These are phyloP conservation scores for Drosophila sturtevanti DNA, from an alignment of 1,140 invertebrate species.

Conservation along the genomic window DNA sequence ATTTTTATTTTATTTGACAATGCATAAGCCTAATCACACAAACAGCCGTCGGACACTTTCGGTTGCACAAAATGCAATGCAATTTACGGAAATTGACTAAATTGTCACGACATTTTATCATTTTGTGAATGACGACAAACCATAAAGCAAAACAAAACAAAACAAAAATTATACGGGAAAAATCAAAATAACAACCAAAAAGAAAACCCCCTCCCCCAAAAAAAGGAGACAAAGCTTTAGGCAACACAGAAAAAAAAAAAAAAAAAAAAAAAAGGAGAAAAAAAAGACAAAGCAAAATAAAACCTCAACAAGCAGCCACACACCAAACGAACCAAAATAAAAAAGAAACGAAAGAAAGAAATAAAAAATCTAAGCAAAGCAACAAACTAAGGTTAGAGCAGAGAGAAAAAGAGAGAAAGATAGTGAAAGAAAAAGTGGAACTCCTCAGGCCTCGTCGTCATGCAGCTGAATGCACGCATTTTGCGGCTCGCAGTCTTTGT, in stretches of 20 bases:
- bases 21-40: background rate
- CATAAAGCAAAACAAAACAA: conserved; percentile 15
- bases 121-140: conserved; percentile 19
- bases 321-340: background rate
- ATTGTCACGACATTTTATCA: conserved; percentile 63
- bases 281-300: conserved; percentile 12
- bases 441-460: conserved; percentile 24
- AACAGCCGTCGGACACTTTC: conserved; percentile 42
- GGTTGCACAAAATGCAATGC: conserved; percentile 43
- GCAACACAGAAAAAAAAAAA: conserved; percentile 20
- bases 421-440: conserved; percentile 23
- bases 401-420: conserved; percentile 4
- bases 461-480: conserved; percentile 77
- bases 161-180: conserved; percentile 12
- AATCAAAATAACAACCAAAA: background rate
- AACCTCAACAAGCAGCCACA: conserved; percentile 34
- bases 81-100: conserved; percentile 72
- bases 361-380: too few relatives aligned
- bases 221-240: conserved; percentile 45
- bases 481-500: conserved; percentile 56
- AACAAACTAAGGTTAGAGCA: conserved; percentile 1
- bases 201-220: too few relatives aligned
- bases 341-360: background rate
- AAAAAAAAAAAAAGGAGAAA: background rate
- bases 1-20: too few relatives aligned